Evolutionary conservation across 2,888 invertebrate genomes (phyloP).

Genomic region (Hartigia nigra): DNA sequence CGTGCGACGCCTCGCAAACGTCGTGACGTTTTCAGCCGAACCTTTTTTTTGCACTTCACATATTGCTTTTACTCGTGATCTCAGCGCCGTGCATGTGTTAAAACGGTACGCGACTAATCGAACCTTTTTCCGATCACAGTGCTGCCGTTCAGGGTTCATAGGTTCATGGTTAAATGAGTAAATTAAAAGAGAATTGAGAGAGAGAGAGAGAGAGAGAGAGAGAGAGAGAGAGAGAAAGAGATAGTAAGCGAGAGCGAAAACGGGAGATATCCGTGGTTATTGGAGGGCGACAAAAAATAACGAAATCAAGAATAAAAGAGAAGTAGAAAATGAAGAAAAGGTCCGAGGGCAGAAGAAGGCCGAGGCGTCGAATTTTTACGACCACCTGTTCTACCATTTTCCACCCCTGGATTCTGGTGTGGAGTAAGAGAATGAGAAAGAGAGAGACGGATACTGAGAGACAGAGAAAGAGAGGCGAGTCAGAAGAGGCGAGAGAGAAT

Average conservation of each 20-base stretch:
- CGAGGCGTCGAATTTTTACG: conserved; percentile 45
- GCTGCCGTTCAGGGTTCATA: background rate
- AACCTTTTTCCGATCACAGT: background rate
- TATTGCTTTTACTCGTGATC: background rate
- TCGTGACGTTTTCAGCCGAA: background rate
- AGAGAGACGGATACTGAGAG: conserved; percentile 2
- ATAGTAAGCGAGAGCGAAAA: background rate
- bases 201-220: background rate
- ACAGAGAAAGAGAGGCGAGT: background rate
- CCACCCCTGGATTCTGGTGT: conserved; percentile 42
- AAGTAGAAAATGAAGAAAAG: conserved; percentile 15
- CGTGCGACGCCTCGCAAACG: background rate
- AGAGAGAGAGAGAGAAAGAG: background rate
- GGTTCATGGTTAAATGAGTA: background rate
- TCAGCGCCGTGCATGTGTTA: background rate
- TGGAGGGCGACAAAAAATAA: background rate
- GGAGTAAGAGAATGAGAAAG: conserved; percentile 13
- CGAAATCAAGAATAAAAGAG: conserved; percentile 9
- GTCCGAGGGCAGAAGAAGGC: conserved; percentile 28
- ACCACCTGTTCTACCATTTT: conserved; percentile 57
- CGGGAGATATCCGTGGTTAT: background rate
- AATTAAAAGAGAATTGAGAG: background rate
- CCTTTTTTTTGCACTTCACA: background rate
- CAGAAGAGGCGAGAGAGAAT: background rate
- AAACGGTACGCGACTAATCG: background rate